Percentiles rank a stretch among this genome's conserved stretches.
These are phyloP conservation scores for Aphidius ervi DNA, from an alignment of 1,140 invertebrate genomes.

Conservation along the genomic window DNA sequence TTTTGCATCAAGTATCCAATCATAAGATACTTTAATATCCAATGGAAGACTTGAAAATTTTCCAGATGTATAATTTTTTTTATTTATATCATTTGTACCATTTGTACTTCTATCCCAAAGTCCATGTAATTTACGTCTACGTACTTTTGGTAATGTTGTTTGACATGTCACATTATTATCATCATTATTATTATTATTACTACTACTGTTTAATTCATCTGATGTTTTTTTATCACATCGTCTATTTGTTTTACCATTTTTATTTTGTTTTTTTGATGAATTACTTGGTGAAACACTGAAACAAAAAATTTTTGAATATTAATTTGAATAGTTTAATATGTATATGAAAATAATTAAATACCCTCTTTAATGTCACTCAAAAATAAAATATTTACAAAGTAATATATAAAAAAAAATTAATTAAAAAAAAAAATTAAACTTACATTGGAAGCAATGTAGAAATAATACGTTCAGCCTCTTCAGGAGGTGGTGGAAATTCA, in stretches of 20 bases:
- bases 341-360: neutral
- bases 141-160: slow-evolving; percentile 60
- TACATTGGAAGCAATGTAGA: slow-evolving; percentile 70
- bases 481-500: slow-evolving; percentile 66
- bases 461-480: slow-evolving; percentile 70
- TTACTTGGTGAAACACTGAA: slow-evolving; percentile 65
- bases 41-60: slow-evolving; percentile 66
- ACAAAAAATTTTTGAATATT: too few relatives aligned
- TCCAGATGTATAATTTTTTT: slow-evolving; percentile 27
- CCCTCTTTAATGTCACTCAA: neutral
- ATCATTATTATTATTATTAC: too few relatives aligned
- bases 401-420: neutral
- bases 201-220: slow-evolving; percentile 36
- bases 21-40: slow-evolving; percentile 49
- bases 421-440: slow-evolving; percentile 29
- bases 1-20: slow-evolving; percentile 56
- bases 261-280: slow-evolving; percentile 56
- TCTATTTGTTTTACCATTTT: slow-evolving; percentile 38
- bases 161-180: too few relatives aligned
- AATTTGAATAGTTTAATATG: too few relatives aligned
- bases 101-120: slow-evolving; percentile 61
- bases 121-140: slow-evolving; percentile 67
- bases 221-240: slow-evolving; percentile 40
- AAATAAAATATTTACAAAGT: neutral
- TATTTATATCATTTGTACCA: slow-evolving; percentile 36